Conservation (phyloP, 2,797 vertebrate genomes). For the Hybognathus amarus region DNA sequence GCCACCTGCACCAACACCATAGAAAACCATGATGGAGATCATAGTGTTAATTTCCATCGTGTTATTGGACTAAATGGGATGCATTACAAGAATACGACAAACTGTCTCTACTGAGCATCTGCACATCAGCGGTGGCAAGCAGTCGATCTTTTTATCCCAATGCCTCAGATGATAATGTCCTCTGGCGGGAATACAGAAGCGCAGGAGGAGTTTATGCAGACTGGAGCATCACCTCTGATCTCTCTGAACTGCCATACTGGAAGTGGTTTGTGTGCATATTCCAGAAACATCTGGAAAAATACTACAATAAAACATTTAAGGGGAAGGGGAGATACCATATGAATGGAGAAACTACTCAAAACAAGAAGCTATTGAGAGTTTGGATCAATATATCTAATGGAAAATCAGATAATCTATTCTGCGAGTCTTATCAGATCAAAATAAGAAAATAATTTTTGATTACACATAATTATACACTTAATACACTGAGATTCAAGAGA, state of each 20-base stretch:
- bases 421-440: neutral
- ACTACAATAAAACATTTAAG: neutral
- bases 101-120: constrained; percentile 40
- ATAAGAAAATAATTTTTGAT: neutral
- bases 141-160: neutral
- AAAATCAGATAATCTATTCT: neutral
- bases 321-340: neutral
- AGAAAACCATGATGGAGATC: too few species aligned
- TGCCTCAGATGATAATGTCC: neutral
- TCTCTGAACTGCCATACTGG: constrained; percentile 44
- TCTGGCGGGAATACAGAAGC: constrained; percentile 55
- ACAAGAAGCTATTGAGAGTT: constrained; percentile 1
- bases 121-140: constrained; percentile 27
- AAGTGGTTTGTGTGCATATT: constrained; percentile 6
- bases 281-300: neutral
- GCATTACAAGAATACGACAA: constrained; percentile 13
- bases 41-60: constrained; percentile 34
- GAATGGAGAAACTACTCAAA: constrained; percentile 13
- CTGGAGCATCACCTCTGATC: constrained; percentile 65
- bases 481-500: neutral
- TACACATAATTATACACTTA: neutral
- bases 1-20: too few species aligned
- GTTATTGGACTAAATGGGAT: constrained; percentile 47
- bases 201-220: constrained; percentile 48
- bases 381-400: neutral